Evolutionary conservation across 2,888 invertebrate genomes (phyloP), one percentile per base, ranked within the genome.

Genomic region (Pecten maximus): DNA sequence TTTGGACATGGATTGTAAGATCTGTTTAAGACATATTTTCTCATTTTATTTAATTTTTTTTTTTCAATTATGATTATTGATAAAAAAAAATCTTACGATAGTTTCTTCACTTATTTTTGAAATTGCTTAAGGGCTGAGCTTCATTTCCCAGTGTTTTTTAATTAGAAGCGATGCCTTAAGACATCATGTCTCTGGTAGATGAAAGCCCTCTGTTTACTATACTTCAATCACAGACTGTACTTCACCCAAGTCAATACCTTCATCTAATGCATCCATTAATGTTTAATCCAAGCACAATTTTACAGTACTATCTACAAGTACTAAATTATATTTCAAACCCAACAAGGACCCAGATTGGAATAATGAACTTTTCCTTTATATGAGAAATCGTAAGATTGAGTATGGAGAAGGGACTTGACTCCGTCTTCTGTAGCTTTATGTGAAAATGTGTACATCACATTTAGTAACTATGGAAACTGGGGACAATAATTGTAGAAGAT

Each of bases 291-390:
- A 0, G 23, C 12, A 35, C 74, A 3, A 74, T 74, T 74, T 74
- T 74, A 74, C 74, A 74, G 74, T 74, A 74, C 74, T 28, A 74
- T 74, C 74, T 23, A 74, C 35, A 74, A 74, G 74, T 74, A 74
- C 74, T 74, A 74, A 74, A 74, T 74, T 74, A 74, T 74, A 74
- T 74, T 74, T 74, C 74, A 74, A 74, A 74, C 74, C 74, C 74
- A 35, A 74, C 74, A 28, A 74, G 74, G 74, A 74, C 74, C 74
- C 74, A 74, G 74, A 74, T 74, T 35, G 15, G 74, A 28, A 74
- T 74, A 74, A 74, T 74, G 74, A 74, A 74, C 74, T 74, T 74
- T 35, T 74, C 74, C 2, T 74, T 35, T 28, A 10, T 74, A 10
- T 0, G 23, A 74, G 74, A 74, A 19, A 74, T 74, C 35, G 10